phyloP scores from a whole-genome alignment of 37 sponge, comb jelly and placozoan genomes.

The Axinella damicornis region DNA sequence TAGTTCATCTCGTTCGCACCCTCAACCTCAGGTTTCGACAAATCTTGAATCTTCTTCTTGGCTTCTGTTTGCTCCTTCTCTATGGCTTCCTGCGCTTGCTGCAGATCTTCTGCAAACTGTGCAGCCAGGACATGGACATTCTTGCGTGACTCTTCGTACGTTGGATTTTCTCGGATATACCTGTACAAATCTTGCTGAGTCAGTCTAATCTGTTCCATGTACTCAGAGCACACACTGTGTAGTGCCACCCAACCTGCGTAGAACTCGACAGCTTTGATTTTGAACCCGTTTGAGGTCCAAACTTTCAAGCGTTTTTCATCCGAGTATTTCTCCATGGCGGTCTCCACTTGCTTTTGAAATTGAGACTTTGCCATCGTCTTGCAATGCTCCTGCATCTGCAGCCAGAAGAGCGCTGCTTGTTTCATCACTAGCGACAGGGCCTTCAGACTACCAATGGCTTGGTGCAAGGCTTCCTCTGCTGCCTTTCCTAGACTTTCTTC shows the following conservation, averaged over 20 bases:
- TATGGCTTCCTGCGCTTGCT: too few relatives aligned
- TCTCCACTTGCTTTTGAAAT: conserved; percentile 37
- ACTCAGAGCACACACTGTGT: conserved; percentile 39
- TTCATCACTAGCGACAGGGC: conserved; percentile 70
- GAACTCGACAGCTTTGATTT: conserved; percentile 47
- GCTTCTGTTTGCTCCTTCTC: too few relatives aligned
- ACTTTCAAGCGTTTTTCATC: conserved; percentile 46
- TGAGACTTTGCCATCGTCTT: conserved; percentile 11
- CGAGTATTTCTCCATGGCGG: conserved; percentile 30
- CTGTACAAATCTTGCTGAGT: conserved; percentile 59
- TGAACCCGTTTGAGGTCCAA: conserved; percentile 53
- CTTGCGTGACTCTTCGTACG: conserved; percentile 29
- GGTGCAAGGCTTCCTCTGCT: conserved; percentile 54
- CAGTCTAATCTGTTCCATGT: conserved; percentile 54
- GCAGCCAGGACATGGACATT: conserved; percentile 39
- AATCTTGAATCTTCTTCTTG: too few relatives aligned
- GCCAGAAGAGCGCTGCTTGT: conserved; percentile 72
- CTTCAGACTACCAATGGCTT: conserved; percentile 61
- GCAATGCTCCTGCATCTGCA: conserved; percentile 67
- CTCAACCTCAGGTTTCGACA: too few relatives aligned
- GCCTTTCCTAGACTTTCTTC: conserved; percentile 35
- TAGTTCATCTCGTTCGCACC: too few relatives aligned
- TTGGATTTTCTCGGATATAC: conserved; percentile 70
- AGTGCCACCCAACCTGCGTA: conserved; percentile 77
- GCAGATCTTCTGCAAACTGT: neutral